Evolutionary conservation across 2,888 invertebrate genomes (phyloP), one percentile per base, ranked within the genome.

Genomic region (Alentia gelatinosa): DNA sequence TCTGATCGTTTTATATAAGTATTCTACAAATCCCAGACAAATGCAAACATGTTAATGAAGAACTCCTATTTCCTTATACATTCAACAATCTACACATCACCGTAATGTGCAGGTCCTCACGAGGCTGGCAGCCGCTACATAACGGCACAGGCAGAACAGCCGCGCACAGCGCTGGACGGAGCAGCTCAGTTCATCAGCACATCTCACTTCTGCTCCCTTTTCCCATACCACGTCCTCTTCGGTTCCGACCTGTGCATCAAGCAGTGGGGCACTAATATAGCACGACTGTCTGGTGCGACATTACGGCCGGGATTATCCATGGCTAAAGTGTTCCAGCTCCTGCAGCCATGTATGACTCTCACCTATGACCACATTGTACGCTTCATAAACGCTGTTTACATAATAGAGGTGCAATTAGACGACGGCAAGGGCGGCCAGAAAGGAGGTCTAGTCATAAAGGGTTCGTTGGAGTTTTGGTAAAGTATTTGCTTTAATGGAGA

Each of bases 371-470:
- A 95, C 91, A 95, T 95, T 40, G 91, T 91, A n/a, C 92, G 92
- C 86, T 95, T 95, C 91, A 94, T 95, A 79, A 95, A 95, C 91
- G 94, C 95, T 15, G 94, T 94, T 33, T 95, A 95, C 89, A 92
- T 95, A 4, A 89, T 89, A 35, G 89, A 89, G 39, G 68, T 89
- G 35, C 37, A n/a, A 35, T 30, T 37, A 40, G 7, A 0, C 3
- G 79, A 79, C 1, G 79, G 39, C 23, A 1, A 79, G 37, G 9
- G 1, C 15, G 63, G 63, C 7, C 30, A 5, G 9, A n/a, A 50
- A 26, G 89, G 63, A 3, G 56, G 56, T 9, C 63, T 89, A 7
- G 50, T 89, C 33, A 4, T 89, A 35, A 89, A 63, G 37, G 89
- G 89, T 89, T 1, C 30, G 74, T 74, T n/a, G n/a, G n/a, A n/a